phyloP scores from a whole-genome alignment of 2,797 vertebrate species.

The Scleropages formosus region DNA sequence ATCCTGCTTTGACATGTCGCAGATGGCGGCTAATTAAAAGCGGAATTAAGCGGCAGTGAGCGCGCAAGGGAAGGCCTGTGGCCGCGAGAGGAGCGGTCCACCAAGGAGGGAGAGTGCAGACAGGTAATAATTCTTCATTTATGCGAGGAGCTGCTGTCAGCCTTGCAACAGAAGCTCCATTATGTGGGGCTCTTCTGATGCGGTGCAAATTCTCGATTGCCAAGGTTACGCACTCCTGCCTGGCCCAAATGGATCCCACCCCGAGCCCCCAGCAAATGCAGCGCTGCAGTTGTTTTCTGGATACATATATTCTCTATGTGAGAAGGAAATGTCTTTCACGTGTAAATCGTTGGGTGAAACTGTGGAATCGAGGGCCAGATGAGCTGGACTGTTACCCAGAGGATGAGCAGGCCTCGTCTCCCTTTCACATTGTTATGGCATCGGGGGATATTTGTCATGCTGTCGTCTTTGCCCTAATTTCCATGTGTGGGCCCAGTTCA shows the following conservation, averaged over 20 bases:
- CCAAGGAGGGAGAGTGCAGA: neutral
- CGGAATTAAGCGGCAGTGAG: neutral
- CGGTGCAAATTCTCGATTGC: neutral
- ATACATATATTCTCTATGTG: neutral
- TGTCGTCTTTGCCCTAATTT: constrained; percentile 57
- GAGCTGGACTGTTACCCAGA: constrained; percentile 17
- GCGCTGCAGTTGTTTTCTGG: no score
- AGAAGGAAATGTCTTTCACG: neutral
- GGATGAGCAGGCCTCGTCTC: neutral
- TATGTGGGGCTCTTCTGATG: neutral
- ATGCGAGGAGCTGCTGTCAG: neutral
- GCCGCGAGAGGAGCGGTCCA: neutral
- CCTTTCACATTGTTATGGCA: constrained; percentile 28
- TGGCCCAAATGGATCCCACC: neutral
- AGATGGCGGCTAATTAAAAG: constrained; percentile 19
- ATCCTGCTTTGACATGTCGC: constrained; percentile 10
- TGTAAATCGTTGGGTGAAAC: constrained; percentile 7
- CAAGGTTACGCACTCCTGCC: neutral
- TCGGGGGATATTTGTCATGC: constrained; percentile 58
- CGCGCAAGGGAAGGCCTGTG: neutral
- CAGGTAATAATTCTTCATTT: constrained; percentile 10
- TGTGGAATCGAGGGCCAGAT: neutral
- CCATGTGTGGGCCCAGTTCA: constrained; percentile 53
- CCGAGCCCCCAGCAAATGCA: neutral
- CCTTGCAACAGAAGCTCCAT: neutral